phyloP scores from a whole-genome alignment of 2,888 invertebrate genomes.

The Phasia obesa region DNA sequence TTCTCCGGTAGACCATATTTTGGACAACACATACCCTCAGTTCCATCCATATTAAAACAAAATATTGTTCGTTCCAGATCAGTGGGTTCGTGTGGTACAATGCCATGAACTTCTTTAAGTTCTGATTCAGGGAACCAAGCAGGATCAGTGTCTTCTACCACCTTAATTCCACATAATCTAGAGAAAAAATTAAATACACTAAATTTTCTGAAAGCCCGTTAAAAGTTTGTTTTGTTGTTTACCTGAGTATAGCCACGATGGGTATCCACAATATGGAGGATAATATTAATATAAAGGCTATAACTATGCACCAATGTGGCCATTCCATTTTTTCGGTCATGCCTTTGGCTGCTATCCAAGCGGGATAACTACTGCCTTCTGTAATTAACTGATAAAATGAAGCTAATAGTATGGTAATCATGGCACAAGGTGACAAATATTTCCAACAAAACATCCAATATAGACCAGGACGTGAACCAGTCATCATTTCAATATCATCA shows the following conservation, averaged over 20 bases:
- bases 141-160: conserved; percentile 94
- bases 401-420: conserved; percentile 92
- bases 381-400: conserved; percentile 91
- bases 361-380: conserved; percentile 92
- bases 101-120: conserved; percentile 93
- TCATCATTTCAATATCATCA: conserved; percentile 97
- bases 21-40: conserved; percentile 92
- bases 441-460: conserved; percentile 98
- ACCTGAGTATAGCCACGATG: conserved; percentile 91
- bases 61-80: conserved; percentile 90
- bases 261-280: conserved; percentile 95
- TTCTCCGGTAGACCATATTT: conserved; percentile 83
- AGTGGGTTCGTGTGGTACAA: conserved; percentile 92
- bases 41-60: conserved; percentile 92
- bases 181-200: too few species aligned
- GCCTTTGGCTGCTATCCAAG: conserved; percentile 90
- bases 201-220: too few species aligned
- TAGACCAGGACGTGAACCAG: conserved; percentile 92
- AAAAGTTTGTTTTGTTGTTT: too few species aligned
- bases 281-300: conserved; percentile 89
- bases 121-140: conserved; percentile 96
- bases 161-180: conserved; percentile 90
- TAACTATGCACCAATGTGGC: conserved; percentile 92
- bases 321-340: conserved; percentile 90
- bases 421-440: conserved; percentile 94